Percentiles rank a stretch among this genome's conserved stretches.
Evolutionary conservation across 1,140 invertebrate species (phyloP).

Genomic region (Amphibalanus amphitrite): DNA sequence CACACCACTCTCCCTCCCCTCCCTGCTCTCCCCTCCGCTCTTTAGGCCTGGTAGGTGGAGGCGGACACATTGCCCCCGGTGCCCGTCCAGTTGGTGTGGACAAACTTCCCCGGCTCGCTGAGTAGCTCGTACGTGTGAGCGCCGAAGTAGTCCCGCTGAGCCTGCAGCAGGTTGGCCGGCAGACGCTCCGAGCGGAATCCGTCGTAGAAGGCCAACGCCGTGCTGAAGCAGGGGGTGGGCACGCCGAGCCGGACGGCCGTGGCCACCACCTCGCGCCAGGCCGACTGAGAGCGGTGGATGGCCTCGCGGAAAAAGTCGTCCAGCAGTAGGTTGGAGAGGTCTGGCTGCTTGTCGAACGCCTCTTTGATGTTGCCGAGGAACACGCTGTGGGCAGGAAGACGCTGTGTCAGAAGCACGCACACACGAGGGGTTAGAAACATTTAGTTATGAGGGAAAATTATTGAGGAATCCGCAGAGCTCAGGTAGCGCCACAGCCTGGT

Average conservation of each 20-base stretch:
- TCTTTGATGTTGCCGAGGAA: conserved; percentile 95
- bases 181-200: conserved; percentile 65
- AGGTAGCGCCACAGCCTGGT: too few relatives aligned
- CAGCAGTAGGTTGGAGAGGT: conserved; percentile 74
- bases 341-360: conserved; percentile 83
- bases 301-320: conserved; percentile 87
- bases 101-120: conserved; percentile 64
- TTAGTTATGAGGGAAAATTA: too few relatives aligned
- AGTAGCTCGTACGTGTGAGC: conserved; percentile 95
- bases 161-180: conserved; percentile 79
- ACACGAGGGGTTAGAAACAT: too few relatives aligned
- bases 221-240: conserved; percentile 76
- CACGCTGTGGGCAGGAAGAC: conserved; percentile 35
- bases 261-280: conserved; percentile 40
- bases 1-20: too few relatives aligned
- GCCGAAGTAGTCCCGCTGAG: conserved; percentile 96
- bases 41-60: conserved; percentile 77
- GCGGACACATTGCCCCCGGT: conserved; percentile 91
- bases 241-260: conserved; percentile 52
- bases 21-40: too few relatives aligned
- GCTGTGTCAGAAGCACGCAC: neutral
- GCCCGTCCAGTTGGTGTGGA: conserved; percentile 99
- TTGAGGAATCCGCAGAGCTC: too few relatives aligned
- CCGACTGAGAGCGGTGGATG: conserved; percentile 55
- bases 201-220: conserved; percentile 93